Evolutionary conservation across 2,797 vertebrate species (phyloP).

Genomic region (Brachymystax lenok): DNA sequence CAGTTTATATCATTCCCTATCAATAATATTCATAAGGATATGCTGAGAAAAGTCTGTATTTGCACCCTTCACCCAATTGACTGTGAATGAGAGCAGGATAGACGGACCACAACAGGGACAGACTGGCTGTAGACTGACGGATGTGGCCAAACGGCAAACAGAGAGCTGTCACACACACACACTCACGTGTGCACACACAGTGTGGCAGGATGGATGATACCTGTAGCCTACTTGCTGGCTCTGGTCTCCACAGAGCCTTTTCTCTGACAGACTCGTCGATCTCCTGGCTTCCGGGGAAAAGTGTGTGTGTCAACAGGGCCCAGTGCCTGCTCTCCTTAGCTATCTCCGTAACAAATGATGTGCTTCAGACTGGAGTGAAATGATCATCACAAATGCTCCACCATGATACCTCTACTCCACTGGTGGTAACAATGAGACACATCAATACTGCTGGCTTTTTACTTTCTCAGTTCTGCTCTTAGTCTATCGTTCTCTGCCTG

Average conservation of each 20-base stretch:
- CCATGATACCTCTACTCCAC: slow-evolving; percentile 36
- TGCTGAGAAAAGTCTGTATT: neutral
- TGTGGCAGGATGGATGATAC: slow-evolving; percentile 49
- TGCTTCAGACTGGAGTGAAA: slow-evolving; percentile 57
- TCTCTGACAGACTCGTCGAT: slow-evolving; percentile 63
- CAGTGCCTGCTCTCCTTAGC: slow-evolving; percentile 45
- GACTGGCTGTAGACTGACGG: neutral
- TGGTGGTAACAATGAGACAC: slow-evolving; percentile 12
- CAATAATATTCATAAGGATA: neutral
- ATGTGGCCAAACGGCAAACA: neutral
- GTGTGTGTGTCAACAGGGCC: slow-evolving; percentile 42
- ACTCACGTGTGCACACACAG: slow-evolving; percentile 12
- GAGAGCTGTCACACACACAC: slow-evolving; percentile 14
- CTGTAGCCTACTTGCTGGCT: slow-evolving; percentile 51
- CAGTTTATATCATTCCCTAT: neutral
- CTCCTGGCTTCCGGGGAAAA: slow-evolving; percentile 59
- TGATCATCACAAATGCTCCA: slow-evolving; percentile 51
- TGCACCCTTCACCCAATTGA: neutral
- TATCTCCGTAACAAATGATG: slow-evolving; percentile 73
- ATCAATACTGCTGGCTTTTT: slow-evolving; percentile 34
- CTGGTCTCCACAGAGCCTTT: slow-evolving; percentile 59
- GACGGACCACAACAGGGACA: slow-evolving; percentile 1
- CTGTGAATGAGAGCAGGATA: neutral
- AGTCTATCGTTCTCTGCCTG: slow-evolving; percentile 18
- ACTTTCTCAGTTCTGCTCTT: slow-evolving; percentile 16